A percentile compares a stretch with the other conserved stretches of the same genome.
Conservation (phyloP, 1,140 invertebrate species). For the Neomicropteryx cornuta region DNA sequence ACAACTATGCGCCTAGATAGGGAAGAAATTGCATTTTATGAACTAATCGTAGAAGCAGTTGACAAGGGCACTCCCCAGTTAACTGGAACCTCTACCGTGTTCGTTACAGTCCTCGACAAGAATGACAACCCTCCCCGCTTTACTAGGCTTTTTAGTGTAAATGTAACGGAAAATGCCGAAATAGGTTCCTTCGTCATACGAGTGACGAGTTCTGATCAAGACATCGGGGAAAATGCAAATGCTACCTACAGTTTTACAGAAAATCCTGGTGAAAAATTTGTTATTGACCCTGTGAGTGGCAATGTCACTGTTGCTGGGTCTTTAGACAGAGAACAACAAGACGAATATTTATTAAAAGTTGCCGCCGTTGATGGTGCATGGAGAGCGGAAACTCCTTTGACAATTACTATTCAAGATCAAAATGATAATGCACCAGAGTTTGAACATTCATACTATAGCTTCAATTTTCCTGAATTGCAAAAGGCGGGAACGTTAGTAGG, state of each 20-base stretch:
- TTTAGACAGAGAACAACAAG: slow-evolving; percentile 79
- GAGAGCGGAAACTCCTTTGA: slow-evolving; percentile 77
- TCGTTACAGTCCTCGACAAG: slow-evolving; percentile 78
- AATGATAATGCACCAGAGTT: slow-evolving; percentile 93
- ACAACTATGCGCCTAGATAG: slow-evolving; percentile 79
- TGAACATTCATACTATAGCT: slow-evolving; percentile 75
- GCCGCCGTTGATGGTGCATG: slow-evolving; percentile 80
- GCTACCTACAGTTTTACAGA: slow-evolving; percentile 81
- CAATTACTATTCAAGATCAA: slow-evolving; percentile 88
- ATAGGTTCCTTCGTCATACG: slow-evolving; percentile 86
- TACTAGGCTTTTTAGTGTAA: slow-evolving; percentile 82
- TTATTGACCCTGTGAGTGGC: slow-evolving; percentile 76
- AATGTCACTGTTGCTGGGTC: slow-evolving; percentile 82
- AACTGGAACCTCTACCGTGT: slow-evolving; percentile 74
- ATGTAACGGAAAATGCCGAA: slow-evolving; percentile 91
- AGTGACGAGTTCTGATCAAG: slow-evolving; percentile 83
- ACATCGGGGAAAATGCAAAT: slow-evolving; percentile 79
- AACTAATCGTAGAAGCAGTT: slow-evolving; percentile 72
- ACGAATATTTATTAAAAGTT: slow-evolving; percentile 84
- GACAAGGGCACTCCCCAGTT: slow-evolving; percentile 77
- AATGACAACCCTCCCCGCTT: slow-evolving; percentile 94
- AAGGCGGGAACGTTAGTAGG: slow-evolving; percentile 70
- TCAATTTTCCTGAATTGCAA: slow-evolving; percentile 82
- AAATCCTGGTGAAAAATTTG: slow-evolving; percentile 80
- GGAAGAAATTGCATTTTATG: slow-evolving; percentile 75